Conservation (phyloP, 2,797 vertebrate genomes). For the Schizopygopsis malacanthus region DNA sequence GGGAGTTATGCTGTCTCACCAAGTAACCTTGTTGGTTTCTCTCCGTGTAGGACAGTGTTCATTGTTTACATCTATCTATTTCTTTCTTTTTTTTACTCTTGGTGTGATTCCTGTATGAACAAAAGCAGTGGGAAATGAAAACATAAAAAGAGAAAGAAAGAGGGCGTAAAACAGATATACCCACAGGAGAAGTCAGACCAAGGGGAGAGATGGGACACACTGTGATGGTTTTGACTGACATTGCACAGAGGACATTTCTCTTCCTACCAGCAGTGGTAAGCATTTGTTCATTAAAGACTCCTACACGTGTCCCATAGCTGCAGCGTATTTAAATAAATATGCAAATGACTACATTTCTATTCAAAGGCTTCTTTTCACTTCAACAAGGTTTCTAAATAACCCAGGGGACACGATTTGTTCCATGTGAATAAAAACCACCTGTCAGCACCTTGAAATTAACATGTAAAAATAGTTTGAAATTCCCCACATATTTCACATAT, state of each 20-base stretch:
- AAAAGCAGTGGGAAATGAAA: conserved; percentile 5
- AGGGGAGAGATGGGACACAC: conserved; percentile 61
- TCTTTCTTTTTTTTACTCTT: not conserved
- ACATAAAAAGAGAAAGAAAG: not conserved
- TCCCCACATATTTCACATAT: conserved; percentile 46
- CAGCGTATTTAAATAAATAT: conserved; percentile 75
- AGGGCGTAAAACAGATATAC: not conserved
- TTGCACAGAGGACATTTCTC: conserved; percentile 53
- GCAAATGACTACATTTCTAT: conserved; percentile 75
- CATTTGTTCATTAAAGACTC: conserved; percentile 69
- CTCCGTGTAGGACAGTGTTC: conserved; percentile 22
- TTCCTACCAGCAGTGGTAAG: conserved; percentile 60
- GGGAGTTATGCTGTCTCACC: not conserved
- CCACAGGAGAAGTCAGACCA: conserved; percentile 45
- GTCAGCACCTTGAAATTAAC: conserved; percentile 67
- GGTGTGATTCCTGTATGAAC: conserved; percentile 18
- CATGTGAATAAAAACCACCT: conserved; percentile 69
- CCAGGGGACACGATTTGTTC: conserved; percentile 64
- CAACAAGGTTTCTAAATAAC: conserved; percentile 74
- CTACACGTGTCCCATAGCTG: conserved; percentile 67
- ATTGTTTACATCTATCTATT: conserved; percentile 29
- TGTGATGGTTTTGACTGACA: conserved; percentile 64
- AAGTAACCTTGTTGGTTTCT: conserved; percentile 44
- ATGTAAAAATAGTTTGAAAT: conserved; percentile 63
- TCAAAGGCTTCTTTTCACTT: conserved; percentile 74